Base-by-base conservation (phyloP, 2,113 vertebrate species). In the Turnix velox region DNA sequence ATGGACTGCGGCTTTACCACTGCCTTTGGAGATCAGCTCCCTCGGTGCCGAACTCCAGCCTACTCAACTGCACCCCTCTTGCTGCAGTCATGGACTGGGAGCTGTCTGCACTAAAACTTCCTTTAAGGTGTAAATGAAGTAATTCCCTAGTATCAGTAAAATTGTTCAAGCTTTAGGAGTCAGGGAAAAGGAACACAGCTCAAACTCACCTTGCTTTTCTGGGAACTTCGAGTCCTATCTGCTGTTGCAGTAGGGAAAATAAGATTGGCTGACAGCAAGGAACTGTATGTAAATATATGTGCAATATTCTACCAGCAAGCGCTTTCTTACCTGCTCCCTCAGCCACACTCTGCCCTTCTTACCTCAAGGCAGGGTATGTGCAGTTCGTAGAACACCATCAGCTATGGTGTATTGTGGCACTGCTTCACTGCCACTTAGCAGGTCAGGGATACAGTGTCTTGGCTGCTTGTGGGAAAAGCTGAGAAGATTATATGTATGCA, bases 401-500 rank as follows among this genome's bases (percentile, higher is more conserved):
- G 6, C 6, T 17, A 2, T 2, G 5, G 37, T 9, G 17, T 0
- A 3, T 2, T 2, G 15, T 6, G n/a, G 17, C 14, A 16, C 28
- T 25, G 57, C 48, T 63, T 24, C 39, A 37, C 42, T 16, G 5
- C 48, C 4, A 28, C 37, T 5, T 4, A 9, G 45, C 59, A 43
- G 46, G 31, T 39, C 31, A 57, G 18, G 55, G 69, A 16, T 31
- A 25, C 31, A 20, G 31, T 1, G 7, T 12, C 40, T 24, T 2
- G 7, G 33, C 39, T 52, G 57, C 55, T 51, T 31, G 18, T n/a
- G 22, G 6, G n/a, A 37, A 24, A 12, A 52, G 27, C 48, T 24
- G 13, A 49, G 43, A 4, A 0, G 18, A 12, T 13, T 11, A 15
- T 4, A 3, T 1, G 1, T 5, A 7, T 7, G 0, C 31, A 19